Evolutionary conservation across 1,140 invertebrate genomes (phyloP).

Genomic region (Penaeus vannamei): DNA sequence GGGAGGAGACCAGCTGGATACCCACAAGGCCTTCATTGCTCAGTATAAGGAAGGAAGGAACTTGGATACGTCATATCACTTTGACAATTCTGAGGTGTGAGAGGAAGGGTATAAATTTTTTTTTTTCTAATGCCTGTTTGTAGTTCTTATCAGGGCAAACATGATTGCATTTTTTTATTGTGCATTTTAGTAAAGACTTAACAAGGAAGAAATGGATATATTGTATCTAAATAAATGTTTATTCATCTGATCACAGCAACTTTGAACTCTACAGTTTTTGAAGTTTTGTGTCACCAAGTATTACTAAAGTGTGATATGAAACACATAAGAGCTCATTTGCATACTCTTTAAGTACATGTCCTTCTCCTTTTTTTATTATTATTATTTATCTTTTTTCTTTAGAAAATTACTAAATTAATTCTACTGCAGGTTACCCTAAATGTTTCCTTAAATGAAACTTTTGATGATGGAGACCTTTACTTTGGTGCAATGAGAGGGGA

Average conservation of each 20-base stretch:
- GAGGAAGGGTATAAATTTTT: too few species aligned
- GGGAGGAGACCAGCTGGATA: slow-evolving; percentile 71
- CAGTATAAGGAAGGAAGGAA: slow-evolving; percentile 71
- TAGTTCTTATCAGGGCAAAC: background rate
- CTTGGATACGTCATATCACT: slow-evolving; percentile 72
- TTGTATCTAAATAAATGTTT: background rate
- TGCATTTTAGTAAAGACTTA: too few species aligned
- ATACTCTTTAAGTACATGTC: too few species aligned
- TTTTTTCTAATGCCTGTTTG: background rate
- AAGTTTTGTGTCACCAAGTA: background rate
- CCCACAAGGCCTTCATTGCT: slow-evolving; percentile 73
- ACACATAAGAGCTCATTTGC: too few species aligned
- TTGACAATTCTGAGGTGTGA: slow-evolving; percentile 73
- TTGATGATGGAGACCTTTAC: slow-evolving; percentile 71
- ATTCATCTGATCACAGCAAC: background rate
- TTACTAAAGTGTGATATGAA: background rate
- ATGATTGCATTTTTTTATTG: too few species aligned
- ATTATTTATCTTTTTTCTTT: too few species aligned
- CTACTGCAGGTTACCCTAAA: slow-evolving; percentile 71
- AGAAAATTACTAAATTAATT: background rate
- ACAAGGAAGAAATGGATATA: background rate
- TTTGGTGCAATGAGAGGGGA: slow-evolving; percentile 70
- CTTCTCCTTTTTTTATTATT: too few species aligned
- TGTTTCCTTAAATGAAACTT: slow-evolving; percentile 71
- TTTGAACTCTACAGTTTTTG: background rate